Conservation (phyloP, 2,113 vertebrate species). For the Psephotus haematonotus region DNA sequence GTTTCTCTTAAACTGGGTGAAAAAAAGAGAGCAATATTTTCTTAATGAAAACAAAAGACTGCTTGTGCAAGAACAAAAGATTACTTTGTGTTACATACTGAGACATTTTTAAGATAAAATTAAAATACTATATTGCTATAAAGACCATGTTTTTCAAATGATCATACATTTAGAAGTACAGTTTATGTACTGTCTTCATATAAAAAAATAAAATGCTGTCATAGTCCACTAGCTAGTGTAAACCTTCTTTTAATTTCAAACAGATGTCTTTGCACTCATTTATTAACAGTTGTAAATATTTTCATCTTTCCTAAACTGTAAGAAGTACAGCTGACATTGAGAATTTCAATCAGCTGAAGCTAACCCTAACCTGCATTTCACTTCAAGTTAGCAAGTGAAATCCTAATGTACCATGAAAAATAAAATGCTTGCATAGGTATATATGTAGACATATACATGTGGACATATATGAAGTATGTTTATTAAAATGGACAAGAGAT, state of each 20-base stretch:
- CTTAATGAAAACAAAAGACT: not conserved
- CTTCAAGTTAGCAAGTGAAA: not conserved
- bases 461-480: not conserved
- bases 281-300: not conserved
- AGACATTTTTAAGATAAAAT: not conserved
- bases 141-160: not conserved
- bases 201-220: not conserved
- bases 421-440: not conserved
- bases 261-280: not conserved
- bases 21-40: not conserved
- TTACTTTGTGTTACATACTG: not conserved
- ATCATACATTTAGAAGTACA: not conserved
- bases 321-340: not conserved
- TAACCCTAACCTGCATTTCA: not conserved
- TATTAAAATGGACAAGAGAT: not conserved
- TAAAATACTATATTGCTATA: not conserved
- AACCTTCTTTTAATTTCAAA: not conserved
- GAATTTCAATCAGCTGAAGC: not conserved
- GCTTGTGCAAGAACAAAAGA: not conserved
- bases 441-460: not conserved
- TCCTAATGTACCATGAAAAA: not conserved
- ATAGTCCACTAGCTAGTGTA: not conserved
- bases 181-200: rapidly evolving
- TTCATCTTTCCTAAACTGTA: not conserved
- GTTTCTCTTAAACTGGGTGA: not conserved